phyloP scores from a whole-genome alignment of 1,140 invertebrate genomes.

The Uloborus diversus region DNA sequence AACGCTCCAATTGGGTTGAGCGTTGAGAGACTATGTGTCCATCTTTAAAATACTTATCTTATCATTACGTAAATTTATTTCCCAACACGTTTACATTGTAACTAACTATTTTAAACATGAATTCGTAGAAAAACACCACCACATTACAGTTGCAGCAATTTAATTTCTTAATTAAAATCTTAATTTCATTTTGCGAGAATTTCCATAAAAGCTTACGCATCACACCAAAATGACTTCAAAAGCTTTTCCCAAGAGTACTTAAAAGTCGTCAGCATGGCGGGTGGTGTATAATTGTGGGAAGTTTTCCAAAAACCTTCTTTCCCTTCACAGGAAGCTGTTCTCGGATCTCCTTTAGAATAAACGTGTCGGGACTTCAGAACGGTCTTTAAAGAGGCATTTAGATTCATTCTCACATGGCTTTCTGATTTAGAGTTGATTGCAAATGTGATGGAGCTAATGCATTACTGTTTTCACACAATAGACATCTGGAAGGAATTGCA shows the following conservation, averaged over 20 bases:
- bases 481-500: neutral
- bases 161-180: too few relatives aligned
- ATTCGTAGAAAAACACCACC: too few relatives aligned
- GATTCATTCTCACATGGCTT: constrained; percentile 38
- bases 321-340: neutral
- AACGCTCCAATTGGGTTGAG: too few relatives aligned
- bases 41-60: too few relatives aligned
- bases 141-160: too few relatives aligned
- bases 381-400: constrained; percentile 36
- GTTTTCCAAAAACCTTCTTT: neutral
- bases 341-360: neutral
- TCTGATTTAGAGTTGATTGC: constrained; percentile 46
- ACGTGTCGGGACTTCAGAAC: constrained; percentile 34
- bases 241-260: constrained; percentile 6
- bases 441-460: constrained; percentile 16
- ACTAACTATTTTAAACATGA: too few relatives aligned
- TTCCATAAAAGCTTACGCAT: too few relatives aligned
- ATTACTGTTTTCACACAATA: constrained; percentile 22
- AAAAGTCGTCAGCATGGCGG: too few relatives aligned
- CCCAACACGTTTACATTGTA: too few relatives aligned
- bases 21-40: too few relatives aligned
- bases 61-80: too few relatives aligned
- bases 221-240: constrained; percentile 17
- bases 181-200: too few relatives aligned
- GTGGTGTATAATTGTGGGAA: constrained; percentile 21